Evolutionary conservation across 2,888 invertebrate species (phyloP), one percentile per base, ranked within the genome.

Genomic region (Lepidochrysops patricia): DNA sequence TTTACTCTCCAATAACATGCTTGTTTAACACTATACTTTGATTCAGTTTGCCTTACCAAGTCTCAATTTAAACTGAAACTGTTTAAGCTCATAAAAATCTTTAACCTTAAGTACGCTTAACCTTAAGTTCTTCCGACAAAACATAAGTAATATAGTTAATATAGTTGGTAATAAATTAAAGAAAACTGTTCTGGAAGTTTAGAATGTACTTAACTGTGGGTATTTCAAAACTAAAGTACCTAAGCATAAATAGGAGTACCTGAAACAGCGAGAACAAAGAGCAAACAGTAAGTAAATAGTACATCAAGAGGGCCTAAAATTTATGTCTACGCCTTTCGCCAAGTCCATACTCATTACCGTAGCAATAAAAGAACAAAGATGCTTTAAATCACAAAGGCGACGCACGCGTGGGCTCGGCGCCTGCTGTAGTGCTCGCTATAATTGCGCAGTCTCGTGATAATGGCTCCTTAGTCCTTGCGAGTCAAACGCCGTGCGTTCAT

Each of bases 271-370:
- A n/a, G n/a, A n/a, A 1, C 6, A 29, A 29, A 29, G 7, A 29
- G 9, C 7, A 29, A 29, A 34, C 19, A 43, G 43, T 43, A 43
- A 23, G 19, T 43, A 43, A 3, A 23, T 43, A 7, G 9, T 7
- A 43, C 43, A 43, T 43, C 43, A 43, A 43, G 19, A 43, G 43
- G 43, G 19, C 4, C 19, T 43, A 9, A 43, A 43, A 43, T 43
- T n/a, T 37, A 37, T 19, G 19, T 23, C 7, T 43, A 19, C 23
- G 19, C 12, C 43, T 23, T 19, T 43, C 29, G 9, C 43, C 19
- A 43, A 43, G 43, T 43, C 43, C 43, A 43, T 43, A 43, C 43
- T 43, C 43, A 43, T 43, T 43, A 43, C 19, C 43, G 43, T 9
- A 43, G 19, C 43, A 23, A 43, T 43, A 43, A 43, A 43, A 43